Evolutionary conservation across 2,797 vertebrate species (phyloP), one percentile per base, ranked within the genome.

Genomic region (Melanogrammus aeglefinus): DNA sequence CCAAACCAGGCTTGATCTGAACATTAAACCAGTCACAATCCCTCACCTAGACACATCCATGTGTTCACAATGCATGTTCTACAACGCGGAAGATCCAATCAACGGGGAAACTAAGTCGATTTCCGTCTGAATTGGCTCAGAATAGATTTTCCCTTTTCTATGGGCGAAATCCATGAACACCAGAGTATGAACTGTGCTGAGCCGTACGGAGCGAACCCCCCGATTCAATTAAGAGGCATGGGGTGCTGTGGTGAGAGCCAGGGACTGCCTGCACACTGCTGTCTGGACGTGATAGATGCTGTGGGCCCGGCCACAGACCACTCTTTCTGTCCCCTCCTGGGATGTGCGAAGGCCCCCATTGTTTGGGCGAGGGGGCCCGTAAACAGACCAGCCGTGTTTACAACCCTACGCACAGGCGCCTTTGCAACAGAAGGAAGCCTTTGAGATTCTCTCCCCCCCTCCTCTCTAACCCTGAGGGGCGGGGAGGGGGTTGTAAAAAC

Each of bases 161-260:
- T 1, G 63, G 63, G 24, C 8, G 24, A 69, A 27, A 27, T 69
- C 3, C 63, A 69, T 69, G n/a, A 24, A 27, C 63, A 12, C 24
- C n/a, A 69, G 4, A 79, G 74, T 63, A 8, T 24, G 88, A 83
- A 1, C 35, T 36, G 35, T 36, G 35, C 35, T 7, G 80, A 85
- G 75, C 89, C 83, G 86, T 82, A 73, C 83, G 88, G 81, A 14
- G 78, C 84, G 82, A 85, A 77, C 74, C 74, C n/a, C 74, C 79
- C 75, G 80, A 91, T 92, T 92, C 87, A 91, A 91, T 92, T 92
- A 91, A 77, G 85, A 85, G 87, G 80, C 79, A 78, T 82, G 76
- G 78, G 78, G 79, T 84, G 80, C 76, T 79, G 76, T 78, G 14
- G 6, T 33, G 29, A 75, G 77, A 85, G 81, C 78, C 88, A 82